These are phyloP conservation scores for Mobula birostris DNA, from an alignment of 2,113 vertebrate species.

Conservation along the genomic window DNA sequence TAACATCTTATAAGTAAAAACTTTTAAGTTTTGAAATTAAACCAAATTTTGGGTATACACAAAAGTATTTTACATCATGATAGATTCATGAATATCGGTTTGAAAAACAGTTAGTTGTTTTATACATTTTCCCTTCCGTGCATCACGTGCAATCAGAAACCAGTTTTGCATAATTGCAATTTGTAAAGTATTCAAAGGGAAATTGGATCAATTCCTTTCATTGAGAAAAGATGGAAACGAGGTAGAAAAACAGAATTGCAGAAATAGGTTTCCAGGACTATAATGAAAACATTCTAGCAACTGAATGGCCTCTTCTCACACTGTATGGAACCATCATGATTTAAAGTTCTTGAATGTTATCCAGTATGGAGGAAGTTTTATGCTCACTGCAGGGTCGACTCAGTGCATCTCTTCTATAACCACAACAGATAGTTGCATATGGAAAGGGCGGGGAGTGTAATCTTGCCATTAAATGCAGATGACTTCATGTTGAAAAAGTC, in stretches of 20 bases:
- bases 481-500: not conserved
- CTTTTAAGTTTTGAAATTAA: not conserved
- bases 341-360: not conserved
- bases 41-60: not conserved
- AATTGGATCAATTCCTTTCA: slow-evolving; percentile 6
- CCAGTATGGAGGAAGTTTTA: not conserved
- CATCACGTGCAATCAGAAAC: not conserved
- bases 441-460: not conserved
- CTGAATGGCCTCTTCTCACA: not conserved
- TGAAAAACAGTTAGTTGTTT: not conserved
- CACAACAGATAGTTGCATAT: not conserved
- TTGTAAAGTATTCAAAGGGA: not conserved
- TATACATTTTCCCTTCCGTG: not conserved
- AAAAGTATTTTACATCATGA: not conserved
- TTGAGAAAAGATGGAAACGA: not conserved
- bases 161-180: not conserved
- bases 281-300: not conserved
- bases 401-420: not conserved
- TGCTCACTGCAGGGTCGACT: not conserved
- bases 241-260: not conserved
- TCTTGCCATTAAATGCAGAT: not conserved
- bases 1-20: not conserved
- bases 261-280: not conserved
- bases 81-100: not conserved
- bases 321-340: not conserved